Conservation (phyloP, 2,888 invertebrate species). For the Acrocyrtus sp. region DNA sequence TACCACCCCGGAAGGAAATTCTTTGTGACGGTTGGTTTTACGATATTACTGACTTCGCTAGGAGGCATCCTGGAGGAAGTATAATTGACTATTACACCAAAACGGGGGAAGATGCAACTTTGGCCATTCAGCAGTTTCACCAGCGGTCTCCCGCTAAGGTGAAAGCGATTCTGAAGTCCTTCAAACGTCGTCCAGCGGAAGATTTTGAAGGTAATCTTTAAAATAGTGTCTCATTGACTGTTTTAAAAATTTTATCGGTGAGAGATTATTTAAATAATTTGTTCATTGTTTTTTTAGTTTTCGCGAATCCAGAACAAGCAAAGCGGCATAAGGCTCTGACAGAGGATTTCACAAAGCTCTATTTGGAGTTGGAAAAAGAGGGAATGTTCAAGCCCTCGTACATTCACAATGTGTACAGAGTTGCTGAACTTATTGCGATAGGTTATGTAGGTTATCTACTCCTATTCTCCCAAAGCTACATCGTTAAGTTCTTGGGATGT, state of each 20-base stretch:
- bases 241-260: not conserved
- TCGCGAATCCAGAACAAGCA: constrained; percentile 42
- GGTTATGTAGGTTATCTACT: constrained; percentile 49
- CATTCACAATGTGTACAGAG: constrained; percentile 47
- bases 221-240: not conserved
- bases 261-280: not conserved
- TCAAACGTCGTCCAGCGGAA: constrained; percentile 52
- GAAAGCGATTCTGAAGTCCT: constrained; percentile 47
- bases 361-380: constrained; percentile 57
- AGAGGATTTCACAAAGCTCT: constrained; percentile 58
- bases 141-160: constrained; percentile 54
- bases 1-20: constrained; percentile 50
- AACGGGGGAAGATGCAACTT: constrained; percentile 58
- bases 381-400: constrained; percentile 56
- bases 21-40: constrained; percentile 59
- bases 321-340: constrained; percentile 53
- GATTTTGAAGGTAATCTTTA: constrained; percentile 52
- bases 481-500: constrained; percentile 53
- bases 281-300: constrained; percentile 9
- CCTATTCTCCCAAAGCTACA: constrained; percentile 46
- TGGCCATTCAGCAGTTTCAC: constrained; percentile 60
- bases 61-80: constrained; percentile 57
- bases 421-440: constrained; percentile 49
- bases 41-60: constrained; percentile 52
- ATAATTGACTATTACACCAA: constrained; percentile 60